Evolutionary conservation across 2,888 invertebrate genomes (phyloP).

Genomic region (Disparrhopalites patrizii): DNA sequence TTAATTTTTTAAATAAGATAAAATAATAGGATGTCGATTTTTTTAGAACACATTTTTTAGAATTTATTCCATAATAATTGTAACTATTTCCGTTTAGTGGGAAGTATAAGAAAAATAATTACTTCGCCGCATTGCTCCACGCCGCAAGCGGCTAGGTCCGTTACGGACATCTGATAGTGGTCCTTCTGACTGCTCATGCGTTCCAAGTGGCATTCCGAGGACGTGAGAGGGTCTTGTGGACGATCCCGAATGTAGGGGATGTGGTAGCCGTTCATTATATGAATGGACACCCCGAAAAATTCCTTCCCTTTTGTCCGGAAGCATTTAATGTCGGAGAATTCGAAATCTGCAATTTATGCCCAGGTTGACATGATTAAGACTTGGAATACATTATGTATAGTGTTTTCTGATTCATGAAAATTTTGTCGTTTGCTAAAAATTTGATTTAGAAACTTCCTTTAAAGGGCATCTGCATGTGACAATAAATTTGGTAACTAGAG

Average conservation of each 20-base stretch:
- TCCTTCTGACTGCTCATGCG: slow-evolving; percentile 30
- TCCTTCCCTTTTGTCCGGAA: slow-evolving; percentile 41
- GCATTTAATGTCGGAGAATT: slow-evolving; percentile 47
- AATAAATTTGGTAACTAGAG: no score
- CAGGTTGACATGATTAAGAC: no score
- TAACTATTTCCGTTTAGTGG: no score
- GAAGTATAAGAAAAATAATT: slow-evolving; percentile 7
- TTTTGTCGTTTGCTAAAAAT: no score
- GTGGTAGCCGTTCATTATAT: slow-evolving; percentile 45
- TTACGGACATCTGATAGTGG: slow-evolving; percentile 42
- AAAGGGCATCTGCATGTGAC: no score
- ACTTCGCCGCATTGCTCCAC: slow-evolving; percentile 47
- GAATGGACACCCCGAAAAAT: slow-evolving; percentile 47
- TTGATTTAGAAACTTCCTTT: no score
- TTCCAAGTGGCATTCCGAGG: slow-evolving; percentile 43
- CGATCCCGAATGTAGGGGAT: slow-evolving; percentile 45
- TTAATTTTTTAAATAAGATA: no score
- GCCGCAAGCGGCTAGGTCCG: slow-evolving; percentile 45
- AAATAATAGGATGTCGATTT: no score
- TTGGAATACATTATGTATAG: no score
- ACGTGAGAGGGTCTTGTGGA: slow-evolving; percentile 45
- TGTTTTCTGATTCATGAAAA: no score
- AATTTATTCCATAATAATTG: background rate
- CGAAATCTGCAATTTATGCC: slow-evolving; percentile 45
- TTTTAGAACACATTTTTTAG: background rate